Base-by-base conservation (phyloP, 2,888 invertebrate genomes). In the Thymelicus sylvestris region DNA sequence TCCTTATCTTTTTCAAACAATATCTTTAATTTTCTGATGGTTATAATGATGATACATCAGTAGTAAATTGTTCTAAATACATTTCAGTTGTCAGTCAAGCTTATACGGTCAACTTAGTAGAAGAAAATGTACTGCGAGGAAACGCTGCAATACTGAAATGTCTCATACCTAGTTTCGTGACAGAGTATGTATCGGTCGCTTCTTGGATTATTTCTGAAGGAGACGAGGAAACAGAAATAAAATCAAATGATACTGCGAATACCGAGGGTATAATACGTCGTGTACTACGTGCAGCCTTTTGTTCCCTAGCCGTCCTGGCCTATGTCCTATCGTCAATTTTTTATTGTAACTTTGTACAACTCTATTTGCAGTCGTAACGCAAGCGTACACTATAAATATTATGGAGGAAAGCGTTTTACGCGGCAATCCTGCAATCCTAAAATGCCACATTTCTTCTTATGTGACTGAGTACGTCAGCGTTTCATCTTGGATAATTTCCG, bases 401-500 rank as follows among this genome's bases (percentile, higher is more conserved):
- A 96, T 98, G 97, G 98, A 98, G 89, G 98, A 98, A 91, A 97
- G 97, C 91, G 97, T 98, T 75, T 95, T 98, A 82, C 96, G 97
- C 84, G 98, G 98, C 83, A 98, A 98, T 91, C 96, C 97, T 79
- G 98, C 97, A 80, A 96, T 98, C 89, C 95, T 98, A 84, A 98
- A 98, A 95, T 98, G 98, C 94, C 97, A 97, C 94, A 97, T 98
- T 90, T 98, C 98, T 80, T 97, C 97, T 89, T 98, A 98, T 93
- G 97, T 98, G 80, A 97, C 97, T 83, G 98, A 98, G 94, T 98
- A 97, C 93, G 97, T 98, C 83, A 95, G 95, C 87, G 97, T 98
- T 78, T 96, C 96, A 79, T 96, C 97, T 84, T 98, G 98, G 98
- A 95, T 97, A 86, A 96, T 97, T 90, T 96, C 97, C 85, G 96